Base-by-base conservation (phyloP, 2,888 invertebrate species). In the Synergus itoensis region DNA sequence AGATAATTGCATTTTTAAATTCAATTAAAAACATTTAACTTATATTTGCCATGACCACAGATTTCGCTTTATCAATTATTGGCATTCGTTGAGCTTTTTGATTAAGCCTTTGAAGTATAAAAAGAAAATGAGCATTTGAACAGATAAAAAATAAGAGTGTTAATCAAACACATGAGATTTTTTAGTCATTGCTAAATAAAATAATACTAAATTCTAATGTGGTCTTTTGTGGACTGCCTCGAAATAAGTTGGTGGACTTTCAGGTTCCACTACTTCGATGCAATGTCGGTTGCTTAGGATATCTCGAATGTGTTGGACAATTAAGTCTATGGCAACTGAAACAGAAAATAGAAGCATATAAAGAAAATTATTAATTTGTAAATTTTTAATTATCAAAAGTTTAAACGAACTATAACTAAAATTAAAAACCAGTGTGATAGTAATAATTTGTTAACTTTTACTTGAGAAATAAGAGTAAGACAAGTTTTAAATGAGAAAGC, bases 271-370 rank as follows among this genome's bases (percentile, higher is more conserved):
- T 40, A 88, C 87, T 53, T 73, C 73, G 81, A 89, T 85, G 81
- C 89, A 90, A 86, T 93, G 92, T 57, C 94, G 93, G 90, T 94
- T 94, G 89, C 94, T 95, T 89, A 98, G 93, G 90, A 98, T 95
- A 92, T 99, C 99, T 87, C 97, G 96, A 92, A 99, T 98, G 93
- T 99, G 99, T 93, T 99, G 98, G 76, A 99, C 99, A 90, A 99
- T 99, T 92, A 99, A 94, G 92, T 98, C 98, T 91, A 99, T 99
- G 85, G 99, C 99, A 92, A 99, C 99, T 98, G 95, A 81, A 96
- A 95, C 89, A 79, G 62, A 78, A 79, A 78, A 67, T 16, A 75
- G 36, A 43, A 53, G 7, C 18, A 67, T 8, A 78, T 28, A 40
- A 69, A 69, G n/a, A 62, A 63, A 3, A 45, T 69, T 12, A 40